A percentile compares a stretch with the other conserved stretches of the same genome.
Evolutionary conservation across 2,888 invertebrate species (phyloP).

Genomic region (Miltochrista miniata): DNA sequence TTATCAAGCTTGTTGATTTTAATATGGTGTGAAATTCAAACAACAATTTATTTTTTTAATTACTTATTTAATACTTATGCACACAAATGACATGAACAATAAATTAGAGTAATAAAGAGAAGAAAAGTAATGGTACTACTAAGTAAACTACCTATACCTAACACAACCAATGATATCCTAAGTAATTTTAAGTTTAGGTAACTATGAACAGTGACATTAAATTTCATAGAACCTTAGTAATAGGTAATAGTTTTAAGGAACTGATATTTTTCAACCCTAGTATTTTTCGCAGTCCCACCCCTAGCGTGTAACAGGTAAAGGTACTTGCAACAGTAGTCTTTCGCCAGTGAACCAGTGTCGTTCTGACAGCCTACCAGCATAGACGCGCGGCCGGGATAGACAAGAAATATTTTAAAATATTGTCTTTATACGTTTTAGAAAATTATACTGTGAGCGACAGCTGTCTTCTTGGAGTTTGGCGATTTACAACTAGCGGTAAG

Average conservation of each 20-base stretch:
- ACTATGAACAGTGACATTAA: not conserved
- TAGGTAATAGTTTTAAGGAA: constrained; percentile 12
- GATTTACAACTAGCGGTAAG: constrained; percentile 26
- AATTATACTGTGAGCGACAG: constrained; percentile 29
- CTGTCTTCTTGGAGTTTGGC: constrained; percentile 20
- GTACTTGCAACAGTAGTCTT: constrained; percentile 39
- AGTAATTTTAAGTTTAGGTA: too few species aligned
- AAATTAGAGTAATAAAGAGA: too few species aligned
- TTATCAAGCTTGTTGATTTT: too few species aligned
- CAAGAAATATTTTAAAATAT: constrained; percentile 18
- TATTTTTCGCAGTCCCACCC: constrained; percentile 36
- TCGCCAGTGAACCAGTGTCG: constrained; percentile 41
- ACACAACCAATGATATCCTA: too few species aligned
- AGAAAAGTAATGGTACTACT: too few species aligned
- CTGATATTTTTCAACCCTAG: constrained; percentile 4
- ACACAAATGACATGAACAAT: too few species aligned
- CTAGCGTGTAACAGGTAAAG: constrained; percentile 74
- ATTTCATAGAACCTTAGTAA: not conserved
- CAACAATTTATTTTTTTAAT: too few species aligned
- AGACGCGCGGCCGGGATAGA: constrained; percentile 34
- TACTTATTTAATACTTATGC: too few species aligned
- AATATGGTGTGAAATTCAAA: too few species aligned
- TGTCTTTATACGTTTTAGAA: constrained; percentile 24
- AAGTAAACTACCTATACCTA: too few species aligned
- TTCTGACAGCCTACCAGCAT: constrained; percentile 37